Evolutionary conservation across 2,113 vertebrate genomes (phyloP), one percentile per base, ranked within the genome.

Genomic region (Todiramphus saurophagus): DNA sequence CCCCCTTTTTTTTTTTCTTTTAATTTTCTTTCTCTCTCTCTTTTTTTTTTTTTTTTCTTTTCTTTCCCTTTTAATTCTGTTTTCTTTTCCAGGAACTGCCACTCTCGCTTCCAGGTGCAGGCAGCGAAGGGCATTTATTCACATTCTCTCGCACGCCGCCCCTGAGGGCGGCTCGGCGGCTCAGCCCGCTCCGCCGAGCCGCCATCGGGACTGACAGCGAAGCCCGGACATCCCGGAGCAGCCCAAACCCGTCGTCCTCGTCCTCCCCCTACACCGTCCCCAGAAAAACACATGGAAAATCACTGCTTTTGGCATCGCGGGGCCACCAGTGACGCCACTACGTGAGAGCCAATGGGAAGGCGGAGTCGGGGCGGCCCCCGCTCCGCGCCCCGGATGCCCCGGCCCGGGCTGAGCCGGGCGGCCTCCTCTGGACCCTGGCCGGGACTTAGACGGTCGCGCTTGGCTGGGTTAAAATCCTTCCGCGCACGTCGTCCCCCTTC

Each of bases 81-180:
- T 80, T 80, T 28, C 1, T 80, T 72, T 67, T 28, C 13, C 33
- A 21, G 35, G 20, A 46, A 48, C 37, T 1, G 51, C 7, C 11
- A 24, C 28, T 0, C 31, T 86, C 12, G 0, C 13, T 8, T 10
- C 39, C 17, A 43, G 46, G 30, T 46, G 30, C 35, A 20, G 28
- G 10, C 37, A 10, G 31, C 0, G 12, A 41, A 64, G 43, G 39
- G 20, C 41, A 10, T 51, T 79, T 17, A 2, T 8, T 18, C 8
- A 12, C 31, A 14, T 23, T 1, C 9, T 21, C 2, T 21, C 18
- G 33, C 64, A 4, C 2, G 3, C 73, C 48, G 58, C 5, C 2
- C 16, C 51, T 10, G 66, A 7, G 31, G 18, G 50, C 15, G 15
- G 44, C 2, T 50, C 48, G 48, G 24, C 21, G 15, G 35, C 69